Evolutionary conservation across 2,888 invertebrate genomes (phyloP).

Genomic region (Liopterus haemorrhoidalis): DNA sequence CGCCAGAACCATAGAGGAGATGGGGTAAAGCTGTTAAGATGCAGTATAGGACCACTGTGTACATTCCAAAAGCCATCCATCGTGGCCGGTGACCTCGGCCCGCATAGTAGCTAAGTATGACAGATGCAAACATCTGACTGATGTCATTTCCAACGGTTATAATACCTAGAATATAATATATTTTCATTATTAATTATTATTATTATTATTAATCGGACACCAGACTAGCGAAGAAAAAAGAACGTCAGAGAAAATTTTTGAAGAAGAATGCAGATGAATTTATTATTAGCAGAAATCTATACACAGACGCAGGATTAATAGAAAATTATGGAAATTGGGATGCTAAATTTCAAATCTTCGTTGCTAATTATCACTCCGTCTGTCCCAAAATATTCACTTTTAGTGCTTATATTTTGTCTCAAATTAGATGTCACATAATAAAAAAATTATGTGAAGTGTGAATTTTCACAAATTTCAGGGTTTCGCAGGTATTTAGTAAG

Average conservation of each 20-base stretch:
- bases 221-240: background rate
- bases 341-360: no score
- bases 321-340: no score
- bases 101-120: slow-evolving; percentile 63
- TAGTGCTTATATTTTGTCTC: no score
- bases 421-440: no score
- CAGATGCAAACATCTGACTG: slow-evolving; percentile 61
- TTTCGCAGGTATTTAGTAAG: no score
- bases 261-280: background rate
- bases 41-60: slow-evolving; percentile 59
- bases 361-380: no score
- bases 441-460: no score
- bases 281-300: no score
- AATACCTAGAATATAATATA: slow-evolving; percentile 48
- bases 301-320: no score
- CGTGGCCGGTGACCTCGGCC: slow-evolving; percentile 65
- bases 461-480: no score
- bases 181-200: background rate
- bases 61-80: slow-evolving; percentile 61
- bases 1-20: slow-evolving; percentile 62
- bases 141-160: slow-evolving; percentile 70
- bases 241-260: background rate
- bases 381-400: no score
- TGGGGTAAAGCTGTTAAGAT: slow-evolving; percentile 62
- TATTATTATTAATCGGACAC: background rate